These are phyloP conservation scores for Syrmaticus mikado DNA, from an alignment of 2,113 vertebrate genomes.

Conservation along the genomic window DNA sequence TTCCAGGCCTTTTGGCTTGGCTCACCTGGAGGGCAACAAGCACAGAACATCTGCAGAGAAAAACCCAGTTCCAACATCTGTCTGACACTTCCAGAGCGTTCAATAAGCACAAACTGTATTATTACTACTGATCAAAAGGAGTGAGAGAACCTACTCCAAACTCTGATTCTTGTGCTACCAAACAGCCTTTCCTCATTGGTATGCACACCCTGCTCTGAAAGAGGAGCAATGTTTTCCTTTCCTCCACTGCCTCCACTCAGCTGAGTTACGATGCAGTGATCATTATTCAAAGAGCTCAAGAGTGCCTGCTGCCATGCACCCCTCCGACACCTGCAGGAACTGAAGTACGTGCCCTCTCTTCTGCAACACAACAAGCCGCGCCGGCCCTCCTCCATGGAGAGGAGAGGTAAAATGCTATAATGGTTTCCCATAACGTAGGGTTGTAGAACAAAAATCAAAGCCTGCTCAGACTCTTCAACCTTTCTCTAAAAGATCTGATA, in stretches of 20 bases:
- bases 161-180: accelerated
- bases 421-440: background rate
- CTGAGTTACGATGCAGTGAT: background rate
- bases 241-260: background rate
- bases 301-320: background rate
- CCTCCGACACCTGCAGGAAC: background rate
- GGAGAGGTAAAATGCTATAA: slow-evolving; percentile 1
- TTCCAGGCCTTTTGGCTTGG: background rate
- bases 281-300: background rate
- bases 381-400: background rate
- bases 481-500: slow-evolving; percentile 39
- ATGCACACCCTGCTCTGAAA: background rate
- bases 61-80: background rate
- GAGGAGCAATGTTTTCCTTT: background rate
- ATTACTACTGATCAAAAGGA: background rate
- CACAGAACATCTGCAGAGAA: background rate
- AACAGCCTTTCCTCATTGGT: background rate
- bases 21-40: background rate
- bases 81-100: background rate
- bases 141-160: background rate
- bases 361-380: slow-evolving; percentile 5
- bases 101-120: background rate
- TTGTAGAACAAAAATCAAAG: slow-evolving; percentile 53
- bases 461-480: background rate
- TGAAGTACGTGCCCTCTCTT: background rate